A percentile compares a stretch with the other conserved stretches of the same genome.
Conservation (phyloP, 2,888 invertebrate species). For the Andrena bicolor region DNA sequence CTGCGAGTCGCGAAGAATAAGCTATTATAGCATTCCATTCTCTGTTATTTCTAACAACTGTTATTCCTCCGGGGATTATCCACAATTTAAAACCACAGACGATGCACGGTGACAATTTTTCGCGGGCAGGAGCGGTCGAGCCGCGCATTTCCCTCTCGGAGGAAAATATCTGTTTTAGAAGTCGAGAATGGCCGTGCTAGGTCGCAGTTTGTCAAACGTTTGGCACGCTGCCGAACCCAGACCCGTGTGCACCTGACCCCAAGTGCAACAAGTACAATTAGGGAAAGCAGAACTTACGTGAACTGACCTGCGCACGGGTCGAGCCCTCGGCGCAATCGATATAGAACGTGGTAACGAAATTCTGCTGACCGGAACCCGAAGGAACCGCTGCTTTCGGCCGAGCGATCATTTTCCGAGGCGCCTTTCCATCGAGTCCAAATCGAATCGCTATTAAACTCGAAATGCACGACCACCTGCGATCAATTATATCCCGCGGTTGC, state of each 20-base stretch:
- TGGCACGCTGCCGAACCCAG: slow-evolving; percentile 71
- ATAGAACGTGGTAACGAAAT: slow-evolving; percentile 40
- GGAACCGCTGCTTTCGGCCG: slow-evolving; percentile 31
- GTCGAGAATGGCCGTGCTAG: slow-evolving; percentile 37
- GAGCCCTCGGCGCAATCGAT: slow-evolving; percentile 60
- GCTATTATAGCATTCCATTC: not conserved
- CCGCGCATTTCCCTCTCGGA: not conserved
- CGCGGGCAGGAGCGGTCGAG: not conserved
- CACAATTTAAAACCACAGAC: not conserved
- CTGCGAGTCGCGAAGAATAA: not conserved
- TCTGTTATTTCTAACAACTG: not conserved
- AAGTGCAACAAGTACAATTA: slow-evolving; percentile 80
- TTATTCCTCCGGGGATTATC: not conserved
- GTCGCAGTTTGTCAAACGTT: slow-evolving; percentile 71
- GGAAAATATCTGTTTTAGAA: slow-evolving; percentile 41
- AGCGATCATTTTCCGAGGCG: slow-evolving; percentile 7
- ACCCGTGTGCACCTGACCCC: slow-evolving; percentile 66
- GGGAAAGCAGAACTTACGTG: slow-evolving; percentile 72
- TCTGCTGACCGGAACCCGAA: slow-evolving; percentile 58
- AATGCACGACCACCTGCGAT: not conserved
- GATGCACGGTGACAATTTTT: not conserved
- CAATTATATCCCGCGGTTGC: not conserved
- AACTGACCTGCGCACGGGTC: slow-evolving; percentile 71
- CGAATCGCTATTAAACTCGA: slow-evolving; percentile 3
- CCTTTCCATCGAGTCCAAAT: not conserved